Evolutionary conservation across 1,140 invertebrate genomes (phyloP).

Genomic region (Drosophila grimshawi): DNA sequence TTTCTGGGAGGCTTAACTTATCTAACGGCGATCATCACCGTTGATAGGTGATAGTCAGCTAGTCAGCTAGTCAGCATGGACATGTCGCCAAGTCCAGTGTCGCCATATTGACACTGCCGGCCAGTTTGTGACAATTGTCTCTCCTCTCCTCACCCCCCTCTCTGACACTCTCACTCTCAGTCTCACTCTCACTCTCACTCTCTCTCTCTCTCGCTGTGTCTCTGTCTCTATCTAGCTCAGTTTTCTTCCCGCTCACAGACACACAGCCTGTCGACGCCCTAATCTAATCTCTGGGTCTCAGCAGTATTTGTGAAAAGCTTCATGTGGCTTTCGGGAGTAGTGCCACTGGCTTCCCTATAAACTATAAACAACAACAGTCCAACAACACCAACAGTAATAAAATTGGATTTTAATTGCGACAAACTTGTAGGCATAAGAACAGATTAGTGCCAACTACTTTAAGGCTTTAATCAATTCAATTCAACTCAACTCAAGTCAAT

Average conservation of each 20-base stretch:
- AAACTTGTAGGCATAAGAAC: conserved; percentile 32
- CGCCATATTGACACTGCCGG: conserved; percentile 58
- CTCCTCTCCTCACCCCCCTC: conserved; percentile 23
- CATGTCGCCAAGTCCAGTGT: conserved; percentile 38
- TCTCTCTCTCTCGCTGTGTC: conserved; percentile 2
- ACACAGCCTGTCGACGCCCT: conserved; percentile 7
- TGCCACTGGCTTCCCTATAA: conserved; percentile 13
- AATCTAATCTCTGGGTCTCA: conserved; percentile 53
- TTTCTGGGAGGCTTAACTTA: conserved; percentile 33
- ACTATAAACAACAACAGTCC: conserved; percentile 11
- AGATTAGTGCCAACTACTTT: conserved; percentile 38
- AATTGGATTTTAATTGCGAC: conserved; percentile 45
- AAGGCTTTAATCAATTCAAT: conserved; percentile 39
- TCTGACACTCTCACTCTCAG: conserved; percentile 17
- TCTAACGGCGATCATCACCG: conserved; percentile 64
- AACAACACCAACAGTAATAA: conserved; percentile 2
- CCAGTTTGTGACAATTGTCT: conserved; percentile 29
- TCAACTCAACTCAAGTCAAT: not conserved
- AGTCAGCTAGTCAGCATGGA: conserved; percentile 32
- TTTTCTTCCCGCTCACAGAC: not conserved
- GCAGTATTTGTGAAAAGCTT: conserved; percentile 59
- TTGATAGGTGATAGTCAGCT: conserved; percentile 47
- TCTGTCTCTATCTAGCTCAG: not conserved
- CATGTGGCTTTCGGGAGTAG: conserved; percentile 47
- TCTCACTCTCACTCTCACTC: not conserved